Base-by-base conservation (phyloP, 1,140 invertebrate genomes). In the Drosophila nikananu region DNA sequence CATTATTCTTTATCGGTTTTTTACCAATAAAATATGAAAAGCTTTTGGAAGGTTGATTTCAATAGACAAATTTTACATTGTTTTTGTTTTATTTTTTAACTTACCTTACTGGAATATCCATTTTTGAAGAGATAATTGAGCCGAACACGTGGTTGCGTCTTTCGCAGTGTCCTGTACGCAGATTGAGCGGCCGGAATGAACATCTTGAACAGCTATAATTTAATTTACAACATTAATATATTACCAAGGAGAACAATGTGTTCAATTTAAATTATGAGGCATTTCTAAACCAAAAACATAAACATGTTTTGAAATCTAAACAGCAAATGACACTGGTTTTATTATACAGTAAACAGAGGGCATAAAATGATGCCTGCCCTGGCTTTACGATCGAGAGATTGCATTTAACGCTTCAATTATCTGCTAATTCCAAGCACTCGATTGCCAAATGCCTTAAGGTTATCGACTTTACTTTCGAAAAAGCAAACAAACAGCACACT, bases 71-170 rank as follows among this genome's bases (percentile, higher is more conserved):
- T 35, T 54, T 21, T 8, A 6, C 3, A 17, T 17, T 5, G 27
- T 54, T 54, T 54, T 15, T 9, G 7, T 35, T 37, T 39, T 23
- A 3, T 17, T 15, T 19, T 5, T 19, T 1, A 21, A 39, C 70
- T 72, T 48, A 93, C 92, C 76, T 93, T 87, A 70, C 78, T 93
- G 49, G 92, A 93, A 39, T 91, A 93, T 57, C 80, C 90, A 93
- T 93, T 93, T 63, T 83, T 93, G 48, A 68, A 87, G 17, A 93
- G 68, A 8, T 87, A 84, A 41, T 62, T 93, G 13, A 93, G 77
- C 5, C 92, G 62, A 21, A 93, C 84, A 46, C 91, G 78, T 2
- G 92, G 91, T 46, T 81, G 60, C 12, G 89, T 77, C 62, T 74
- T 83, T 35, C 78, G 83, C 64, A 92, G 68, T 35, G 86, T 68